Conservation (phyloP, 2,888 invertebrate species). For the Dysmachus trigonus region DNA sequence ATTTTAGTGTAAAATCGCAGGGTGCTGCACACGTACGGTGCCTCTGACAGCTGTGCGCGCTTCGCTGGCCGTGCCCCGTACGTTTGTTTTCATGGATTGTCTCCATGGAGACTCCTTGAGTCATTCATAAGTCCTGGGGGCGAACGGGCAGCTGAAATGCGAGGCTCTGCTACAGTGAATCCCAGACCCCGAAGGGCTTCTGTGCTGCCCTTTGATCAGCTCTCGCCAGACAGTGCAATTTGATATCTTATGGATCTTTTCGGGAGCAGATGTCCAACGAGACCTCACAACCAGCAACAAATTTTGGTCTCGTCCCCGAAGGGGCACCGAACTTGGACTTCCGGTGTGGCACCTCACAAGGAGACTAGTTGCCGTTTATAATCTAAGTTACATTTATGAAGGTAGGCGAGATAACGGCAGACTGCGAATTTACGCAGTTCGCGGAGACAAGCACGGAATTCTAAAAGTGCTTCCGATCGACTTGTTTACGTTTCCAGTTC, state of each 20-base stretch:
- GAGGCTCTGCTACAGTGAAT: not conserved
- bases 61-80: not conserved
- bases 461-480: not conserved
- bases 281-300: not conserved
- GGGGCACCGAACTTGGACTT: not conserved
- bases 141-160: not conserved
- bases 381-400: not conserved
- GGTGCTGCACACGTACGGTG: not conserved
- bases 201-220: not conserved
- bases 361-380: not conserved
- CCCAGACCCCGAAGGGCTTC: not conserved
- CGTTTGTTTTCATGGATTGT: not conserved
- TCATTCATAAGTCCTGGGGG: not conserved
- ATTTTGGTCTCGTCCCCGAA: not conserved
- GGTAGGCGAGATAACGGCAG: not conserved
- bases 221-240: not conserved
- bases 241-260: not conserved
- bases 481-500: not conserved
- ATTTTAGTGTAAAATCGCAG: not conserved
- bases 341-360: not conserved
- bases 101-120: not conserved
- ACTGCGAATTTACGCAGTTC: not conserved
- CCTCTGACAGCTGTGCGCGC: not conserved
- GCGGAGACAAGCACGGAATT: not conserved
- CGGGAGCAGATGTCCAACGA: not conserved